Base-by-base conservation (phyloP, 2,797 vertebrate genomes). In the Hoplostethus mediterraneus region DNA sequence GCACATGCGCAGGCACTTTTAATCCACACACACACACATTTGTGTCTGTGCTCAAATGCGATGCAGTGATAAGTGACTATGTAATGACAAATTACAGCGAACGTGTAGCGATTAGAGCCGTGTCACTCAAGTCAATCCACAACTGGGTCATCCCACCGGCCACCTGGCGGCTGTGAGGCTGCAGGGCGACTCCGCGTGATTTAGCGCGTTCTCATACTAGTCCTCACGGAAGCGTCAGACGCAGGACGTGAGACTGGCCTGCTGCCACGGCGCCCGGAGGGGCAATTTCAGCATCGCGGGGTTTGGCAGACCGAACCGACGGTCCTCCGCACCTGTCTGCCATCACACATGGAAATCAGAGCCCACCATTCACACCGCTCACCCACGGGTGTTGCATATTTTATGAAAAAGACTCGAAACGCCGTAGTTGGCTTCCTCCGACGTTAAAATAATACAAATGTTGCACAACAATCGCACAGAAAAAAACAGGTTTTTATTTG, bases 311-410 rank as follows among this genome's bases (percentile, higher is more conserved):
- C 78, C 38, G 63, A 67, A 38, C 16, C 65, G 53, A 63, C 51
- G 71, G 70, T 58, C 38, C 67, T 68, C 75, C 70, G 44, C 83
- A 88, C 82, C 84, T 88, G 87, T 59, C 75, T 36, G 68, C 75
- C 56, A 83, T 84, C 80, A 81, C 80, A 81, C 65, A 83, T 84
- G 81, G 72, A 89, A 85, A 87, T 85, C 57, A 28, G 38, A 10
- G 10, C 36, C 16, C 11, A 17, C 30, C 16, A 44, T n/a, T 42
- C 65, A 55, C 68, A 70, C 67, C 72, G 47, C 78, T 85, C 77
- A 78, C 30, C 73, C 51, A 30, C 70, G 81, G 81, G 79, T 76
- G 80, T 14, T 85, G 78, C 83, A 87, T 83, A 83, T 84, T 85
- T 72, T 21, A 72, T 52, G 71, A 68, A 71, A 21, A 59, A 68